Percentiles rank a stretch among this genome's conserved stretches.
phyloP scores from a whole-genome alignment of 2,797 vertebrate species.

The Heteromormyrus szaboi region DNA sequence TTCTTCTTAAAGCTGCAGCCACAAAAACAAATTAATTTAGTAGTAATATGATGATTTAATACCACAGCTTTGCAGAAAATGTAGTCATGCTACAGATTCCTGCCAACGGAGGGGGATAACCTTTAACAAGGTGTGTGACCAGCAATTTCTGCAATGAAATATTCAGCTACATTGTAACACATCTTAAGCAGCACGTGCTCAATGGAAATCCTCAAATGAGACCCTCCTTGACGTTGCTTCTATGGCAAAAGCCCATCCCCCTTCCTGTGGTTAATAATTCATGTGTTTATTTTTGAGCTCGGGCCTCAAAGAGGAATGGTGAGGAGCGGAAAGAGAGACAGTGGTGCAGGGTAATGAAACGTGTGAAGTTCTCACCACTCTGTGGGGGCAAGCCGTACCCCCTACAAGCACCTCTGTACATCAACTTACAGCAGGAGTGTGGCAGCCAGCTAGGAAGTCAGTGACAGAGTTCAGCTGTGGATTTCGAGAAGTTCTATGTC shows the following conservation, averaged over 20 bases:
- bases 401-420: background rate
- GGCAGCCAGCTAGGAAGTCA: background rate
- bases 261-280: background rate
- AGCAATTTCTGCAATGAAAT: background rate
- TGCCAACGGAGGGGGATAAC: background rate
- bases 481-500: background rate
- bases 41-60: background rate
- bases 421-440: background rate
- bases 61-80: background rate
- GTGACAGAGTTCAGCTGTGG: background rate
- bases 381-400: background rate
- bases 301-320: background rate
- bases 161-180: background rate
- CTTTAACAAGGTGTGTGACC: background rate
- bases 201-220: background rate
- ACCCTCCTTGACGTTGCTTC: background rate
- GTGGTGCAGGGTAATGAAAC: slow-evolving; percentile 50
- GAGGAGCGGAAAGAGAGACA: background rate
- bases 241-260: background rate
- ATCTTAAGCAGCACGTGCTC: background rate
- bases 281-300: background rate
- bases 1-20: background rate
- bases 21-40: background rate
- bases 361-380: slow-evolving; percentile 45
- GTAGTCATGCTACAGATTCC: background rate